Evolutionary conservation across 2,113 vertebrate species (phyloP).

Genomic region (Peromyscus californicus): DNA sequence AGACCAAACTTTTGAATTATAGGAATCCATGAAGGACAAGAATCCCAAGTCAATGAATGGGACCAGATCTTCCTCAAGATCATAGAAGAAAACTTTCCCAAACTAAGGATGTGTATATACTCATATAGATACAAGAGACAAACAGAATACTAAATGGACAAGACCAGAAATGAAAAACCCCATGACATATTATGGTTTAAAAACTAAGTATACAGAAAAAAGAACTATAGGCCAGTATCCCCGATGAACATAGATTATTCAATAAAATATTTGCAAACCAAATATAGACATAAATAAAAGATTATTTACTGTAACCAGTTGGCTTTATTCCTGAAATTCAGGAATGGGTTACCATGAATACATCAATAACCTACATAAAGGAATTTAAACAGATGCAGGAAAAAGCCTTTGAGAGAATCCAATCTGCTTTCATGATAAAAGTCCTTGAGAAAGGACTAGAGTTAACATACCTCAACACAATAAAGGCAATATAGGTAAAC

Average conservation of each 20-base stretch:
- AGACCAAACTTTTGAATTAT: not conserved
- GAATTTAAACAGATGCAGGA: not conserved
- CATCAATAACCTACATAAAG: not conserved
- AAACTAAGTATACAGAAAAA: too few relatives aligned
- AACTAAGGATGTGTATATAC: not conserved
- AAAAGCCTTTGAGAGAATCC: not conserved
- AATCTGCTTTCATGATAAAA: not conserved
- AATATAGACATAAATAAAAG: not conserved
- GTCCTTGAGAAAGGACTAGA: not conserved
- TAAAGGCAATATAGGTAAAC: not conserved
- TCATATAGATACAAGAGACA: not conserved
- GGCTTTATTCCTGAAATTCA: not conserved
- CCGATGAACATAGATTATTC: not conserved
- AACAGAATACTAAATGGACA: not conserved
- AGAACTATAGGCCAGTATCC: not conserved
- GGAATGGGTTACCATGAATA: not conserved
- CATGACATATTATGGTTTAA: too few relatives aligned
- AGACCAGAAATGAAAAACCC: too few relatives aligned
- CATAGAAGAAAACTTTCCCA: not conserved
- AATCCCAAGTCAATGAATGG: not conserved
- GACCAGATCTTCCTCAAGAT: not conserved
- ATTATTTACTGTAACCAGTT: not conserved
- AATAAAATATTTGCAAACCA: not conserved
- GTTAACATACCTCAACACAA: not conserved
- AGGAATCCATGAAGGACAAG: not conserved